Conservation (phyloP, 2,888 invertebrate genomes). For the Hirtodrosophila alboralis region DNA sequence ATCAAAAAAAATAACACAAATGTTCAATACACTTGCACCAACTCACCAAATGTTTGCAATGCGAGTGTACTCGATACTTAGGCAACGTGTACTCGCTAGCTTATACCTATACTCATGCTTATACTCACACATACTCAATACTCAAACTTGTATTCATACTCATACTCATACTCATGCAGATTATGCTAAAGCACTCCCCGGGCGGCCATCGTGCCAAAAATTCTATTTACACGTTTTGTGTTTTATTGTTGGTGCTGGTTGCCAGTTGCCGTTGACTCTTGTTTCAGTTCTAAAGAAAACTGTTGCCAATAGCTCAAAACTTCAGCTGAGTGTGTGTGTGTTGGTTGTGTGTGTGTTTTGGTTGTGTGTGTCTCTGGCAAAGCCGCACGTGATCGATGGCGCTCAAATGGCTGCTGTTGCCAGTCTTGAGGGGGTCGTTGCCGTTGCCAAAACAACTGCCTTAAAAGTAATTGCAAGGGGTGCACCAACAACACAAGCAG, state of each 20-base stretch:
- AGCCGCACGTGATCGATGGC: conserved; percentile 78
- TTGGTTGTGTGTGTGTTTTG: conserved; percentile 19
- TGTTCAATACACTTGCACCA: conserved; percentile 39
- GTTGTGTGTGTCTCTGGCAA: conserved; percentile 53
- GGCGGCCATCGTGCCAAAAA: conserved; percentile 82
- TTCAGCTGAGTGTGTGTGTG: conserved; percentile 26
- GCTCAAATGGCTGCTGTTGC: conserved; percentile 45
- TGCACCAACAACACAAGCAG: conserved; percentile 57
- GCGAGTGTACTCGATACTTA: conserved; percentile 9
- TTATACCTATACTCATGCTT: conserved; percentile 7
- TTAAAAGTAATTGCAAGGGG: conserved; percentile 80
- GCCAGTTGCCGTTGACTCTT: background rate
- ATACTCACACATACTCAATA: conserved; percentile 2
- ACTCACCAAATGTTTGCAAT: conserved; percentile 32
- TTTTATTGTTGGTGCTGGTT: conserved; percentile 76
- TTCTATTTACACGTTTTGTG: conserved; percentile 83
- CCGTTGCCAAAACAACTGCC: conserved; percentile 59
- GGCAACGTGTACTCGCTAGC: conserved; percentile 14
- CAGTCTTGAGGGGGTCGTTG: conserved; percentile 72
- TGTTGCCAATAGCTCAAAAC: conserved; percentile 75
- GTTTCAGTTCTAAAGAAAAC: conserved; percentile 46
- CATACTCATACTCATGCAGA: conserved; percentile 73
- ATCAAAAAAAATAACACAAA: conserved; percentile 2
- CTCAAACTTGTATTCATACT: conserved; percentile 12
- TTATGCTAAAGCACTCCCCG: conserved; percentile 82